Evolutionary conservation across 2,113 vertebrate genomes (phyloP).

Genomic region (Galemys pyrenaicus): DNA sequence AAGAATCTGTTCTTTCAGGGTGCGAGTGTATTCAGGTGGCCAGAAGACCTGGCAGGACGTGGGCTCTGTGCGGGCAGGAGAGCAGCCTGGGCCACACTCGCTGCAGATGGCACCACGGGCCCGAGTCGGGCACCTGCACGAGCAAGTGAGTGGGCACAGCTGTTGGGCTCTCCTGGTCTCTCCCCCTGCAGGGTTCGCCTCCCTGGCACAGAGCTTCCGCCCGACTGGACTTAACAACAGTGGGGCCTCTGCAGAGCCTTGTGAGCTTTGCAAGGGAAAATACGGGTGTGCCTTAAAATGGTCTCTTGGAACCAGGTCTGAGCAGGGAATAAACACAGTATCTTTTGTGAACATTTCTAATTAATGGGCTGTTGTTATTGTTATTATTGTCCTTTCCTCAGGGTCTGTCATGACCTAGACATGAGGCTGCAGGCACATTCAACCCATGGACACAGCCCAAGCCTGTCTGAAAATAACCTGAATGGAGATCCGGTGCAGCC

Average conservation of each 20-base stretch:
- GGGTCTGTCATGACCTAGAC: neutral
- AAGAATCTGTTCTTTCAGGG: neutral
- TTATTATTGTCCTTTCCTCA: neutral
- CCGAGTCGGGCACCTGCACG: neutral
- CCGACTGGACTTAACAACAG: neutral
- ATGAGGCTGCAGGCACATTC: neutral
- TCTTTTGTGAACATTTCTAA: neutral
- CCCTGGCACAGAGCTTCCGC: neutral
- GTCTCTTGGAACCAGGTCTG: neutral
- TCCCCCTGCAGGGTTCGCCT: neutral
- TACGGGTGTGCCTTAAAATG: neutral
- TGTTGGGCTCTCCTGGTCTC: neutral
- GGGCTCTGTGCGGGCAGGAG: neutral
- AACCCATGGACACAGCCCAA: neutral
- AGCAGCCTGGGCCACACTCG: neutral
- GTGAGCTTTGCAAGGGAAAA: neutral
- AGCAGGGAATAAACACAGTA: neutral
- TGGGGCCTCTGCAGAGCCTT: neutral
- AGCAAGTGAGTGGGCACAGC: neutral
- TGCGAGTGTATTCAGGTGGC: neutral
- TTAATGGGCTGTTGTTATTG: neutral
- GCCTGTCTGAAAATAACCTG: slow-evolving; percentile 57
- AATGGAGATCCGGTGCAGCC: slow-evolving; percentile 11
- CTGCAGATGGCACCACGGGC: neutral
- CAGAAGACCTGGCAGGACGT: neutral